Percentiles rank a stretch among this genome's conserved stretches.
Conservation (phyloP, 2,888 invertebrate genomes). For the Antheraea assamensis region DNA sequence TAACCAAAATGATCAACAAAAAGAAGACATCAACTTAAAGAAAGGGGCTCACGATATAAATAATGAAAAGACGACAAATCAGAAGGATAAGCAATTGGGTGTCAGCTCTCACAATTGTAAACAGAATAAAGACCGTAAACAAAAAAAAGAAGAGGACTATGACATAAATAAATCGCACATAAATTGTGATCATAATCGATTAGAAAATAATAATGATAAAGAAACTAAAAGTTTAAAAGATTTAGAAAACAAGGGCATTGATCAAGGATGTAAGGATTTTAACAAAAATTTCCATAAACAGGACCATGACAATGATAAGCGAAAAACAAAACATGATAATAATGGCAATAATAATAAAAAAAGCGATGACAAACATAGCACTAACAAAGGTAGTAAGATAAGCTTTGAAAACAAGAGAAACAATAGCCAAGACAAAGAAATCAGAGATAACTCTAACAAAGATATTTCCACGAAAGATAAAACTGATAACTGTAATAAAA, state of each 20-base stretch:
- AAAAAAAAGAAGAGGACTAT: not conserved
- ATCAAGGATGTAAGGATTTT: not conserved
- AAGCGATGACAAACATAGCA: not conserved
- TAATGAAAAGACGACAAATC: not conserved
- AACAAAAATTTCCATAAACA: not conserved
- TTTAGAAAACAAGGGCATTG: not conserved
- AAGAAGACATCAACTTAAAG: not conserved
- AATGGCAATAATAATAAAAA: not conserved
- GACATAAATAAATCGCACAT: not conserved
- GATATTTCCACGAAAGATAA: not conserved
- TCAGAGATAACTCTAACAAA: too few species aligned
- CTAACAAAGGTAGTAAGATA: not conserved
- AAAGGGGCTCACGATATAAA: not conserved
- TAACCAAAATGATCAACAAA: not conserved
- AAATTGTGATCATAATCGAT: not conserved
- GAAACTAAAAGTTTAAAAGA: not conserved
- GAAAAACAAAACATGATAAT: not conserved
- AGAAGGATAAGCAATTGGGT: not conserved
- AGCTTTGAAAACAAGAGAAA: not conserved
- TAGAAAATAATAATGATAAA: not conserved
- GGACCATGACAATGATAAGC: not conserved
- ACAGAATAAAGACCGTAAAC: not conserved
- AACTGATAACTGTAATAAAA: not conserved
- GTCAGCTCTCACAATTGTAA: not conserved
- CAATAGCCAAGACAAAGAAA: too few species aligned